Evolutionary conservation across 1,140 invertebrate species (phyloP).

Genomic region (Neotoxoptera formosana): DNA sequence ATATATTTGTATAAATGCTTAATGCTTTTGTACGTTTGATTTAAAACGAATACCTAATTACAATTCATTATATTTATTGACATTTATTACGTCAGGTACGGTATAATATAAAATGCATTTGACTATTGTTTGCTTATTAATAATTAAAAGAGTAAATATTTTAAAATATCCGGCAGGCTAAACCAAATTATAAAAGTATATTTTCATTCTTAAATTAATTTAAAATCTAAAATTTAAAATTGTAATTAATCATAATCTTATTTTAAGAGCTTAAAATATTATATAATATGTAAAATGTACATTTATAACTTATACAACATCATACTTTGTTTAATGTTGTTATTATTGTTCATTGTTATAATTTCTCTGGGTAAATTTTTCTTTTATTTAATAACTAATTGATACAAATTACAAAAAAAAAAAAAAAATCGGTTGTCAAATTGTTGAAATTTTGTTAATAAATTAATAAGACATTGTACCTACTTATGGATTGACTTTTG

Average conservation of each 20-base stretch:
- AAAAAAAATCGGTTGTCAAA: too few species aligned
- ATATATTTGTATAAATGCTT: not conserved
- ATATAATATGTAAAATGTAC: not conserved
- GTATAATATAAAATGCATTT: not conserved
- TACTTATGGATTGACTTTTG: too few species aligned
- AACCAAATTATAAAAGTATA: not conserved
- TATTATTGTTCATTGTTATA: not conserved
- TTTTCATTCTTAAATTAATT: not conserved
- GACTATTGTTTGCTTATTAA: not conserved
- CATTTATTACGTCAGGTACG: not conserved
- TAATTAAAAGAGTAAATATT: not conserved
- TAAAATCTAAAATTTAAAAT: not conserved
- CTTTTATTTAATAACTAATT: not conserved
- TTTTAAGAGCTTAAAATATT: not conserved
- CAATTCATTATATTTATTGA: not conserved
- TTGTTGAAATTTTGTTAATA: too few species aligned
- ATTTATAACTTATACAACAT: too few species aligned
- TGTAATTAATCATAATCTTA: not conserved
- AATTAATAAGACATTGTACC: too few species aligned
- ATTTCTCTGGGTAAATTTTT: not conserved
- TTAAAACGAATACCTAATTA: not conserved
- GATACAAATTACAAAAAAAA: too few species aligned
- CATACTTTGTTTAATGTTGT: too few species aligned
- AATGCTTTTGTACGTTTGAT: not conserved
- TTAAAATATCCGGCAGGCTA: not conserved